Conservation (phyloP, 2,113 vertebrate genomes). For the Coracopsis vasa region DNA sequence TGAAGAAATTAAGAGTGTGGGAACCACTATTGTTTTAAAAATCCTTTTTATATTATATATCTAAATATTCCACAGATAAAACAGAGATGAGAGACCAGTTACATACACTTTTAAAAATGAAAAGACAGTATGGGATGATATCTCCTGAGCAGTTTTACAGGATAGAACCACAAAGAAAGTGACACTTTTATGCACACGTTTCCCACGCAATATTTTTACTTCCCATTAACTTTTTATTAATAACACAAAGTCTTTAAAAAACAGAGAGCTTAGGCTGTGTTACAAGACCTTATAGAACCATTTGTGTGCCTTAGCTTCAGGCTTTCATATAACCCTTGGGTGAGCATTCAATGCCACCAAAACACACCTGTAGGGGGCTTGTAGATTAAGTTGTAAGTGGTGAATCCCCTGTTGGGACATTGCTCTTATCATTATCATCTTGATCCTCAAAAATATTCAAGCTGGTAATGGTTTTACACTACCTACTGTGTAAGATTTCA, state of each 20-base stretch:
- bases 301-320: conserved; percentile 65
- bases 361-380: conserved; percentile 49
- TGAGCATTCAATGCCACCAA: conserved; percentile 71
- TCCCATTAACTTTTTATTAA: conserved; percentile 57
- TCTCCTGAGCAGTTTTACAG: conserved; percentile 33
- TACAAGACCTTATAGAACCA: conserved; percentile 60
- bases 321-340: conserved; percentile 67
- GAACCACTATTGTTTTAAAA: conserved; percentile 50
- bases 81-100: not conserved
- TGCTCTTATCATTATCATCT: conserved; percentile 73
- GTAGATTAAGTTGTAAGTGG: conserved; percentile 71
- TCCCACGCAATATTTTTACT: conserved; percentile 15
- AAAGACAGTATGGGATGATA: conserved; percentile 20
- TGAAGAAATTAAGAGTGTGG: conserved; percentile 11
- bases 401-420: conserved; percentile 51
- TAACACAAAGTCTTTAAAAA: conserved; percentile 48
- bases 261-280: conserved; percentile 41
- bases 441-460: conserved; percentile 72
- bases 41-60: conserved; percentile 47
- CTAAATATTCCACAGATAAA: conserved; percentile 52
- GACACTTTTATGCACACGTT: not conserved
- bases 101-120: not conserved
- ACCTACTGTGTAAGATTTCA: conserved; percentile 73
- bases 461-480: conserved; percentile 73
- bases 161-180: not conserved